Evolutionary conservation across 2,888 invertebrate genomes (phyloP).

Genomic region (Boloria selene): DNA sequence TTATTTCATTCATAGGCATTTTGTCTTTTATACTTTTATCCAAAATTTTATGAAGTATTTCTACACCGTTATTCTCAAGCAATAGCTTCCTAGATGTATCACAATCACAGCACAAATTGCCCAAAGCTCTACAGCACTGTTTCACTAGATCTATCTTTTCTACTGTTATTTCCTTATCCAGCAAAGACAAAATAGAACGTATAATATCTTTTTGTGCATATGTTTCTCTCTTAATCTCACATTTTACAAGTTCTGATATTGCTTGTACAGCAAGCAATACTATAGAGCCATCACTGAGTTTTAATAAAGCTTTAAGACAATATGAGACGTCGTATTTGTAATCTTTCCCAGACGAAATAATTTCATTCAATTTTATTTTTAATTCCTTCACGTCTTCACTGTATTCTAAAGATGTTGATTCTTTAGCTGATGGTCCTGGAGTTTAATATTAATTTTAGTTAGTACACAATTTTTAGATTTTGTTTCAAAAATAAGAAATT

Average conservation of each 20-base stretch:
- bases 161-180: slow-evolving; percentile 61
- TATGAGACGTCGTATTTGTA: slow-evolving; percentile 73
- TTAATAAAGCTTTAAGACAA: slow-evolving; percentile 69
- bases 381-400: slow-evolving; percentile 68
- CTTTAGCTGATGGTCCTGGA: slow-evolving; percentile 65
- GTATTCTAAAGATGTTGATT: slow-evolving; percentile 70
- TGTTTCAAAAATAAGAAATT: slow-evolving; percentile 6
- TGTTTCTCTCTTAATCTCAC: slow-evolving; percentile 87
- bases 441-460: slow-evolving; percentile 33
- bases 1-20: slow-evolving; percentile 74
- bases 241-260: slow-evolving; percentile 91
- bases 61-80: slow-evolving; percentile 73
- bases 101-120: slow-evolving; percentile 95
- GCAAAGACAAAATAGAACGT: slow-evolving; percentile 79
- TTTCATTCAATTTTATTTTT: slow-evolving; percentile 70
- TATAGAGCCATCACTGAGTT: slow-evolving; percentile 74
- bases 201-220: slow-evolving; percentile 85
- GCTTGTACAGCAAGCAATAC: slow-evolving; percentile 85
- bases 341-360: slow-evolving; percentile 70
- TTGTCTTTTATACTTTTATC: slow-evolving; percentile 54
- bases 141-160: slow-evolving; percentile 82
- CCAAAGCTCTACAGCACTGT: slow-evolving; percentile 91
- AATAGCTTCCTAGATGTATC: slow-evolving; percentile 85
- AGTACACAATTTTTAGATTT: slow-evolving; percentile 14
- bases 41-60: slow-evolving; percentile 68